A percentile compares a stretch with the other conserved stretches of the same genome.
Conservation (phyloP, 2,113 vertebrate species). For the Mormyrus iriodes region DNA sequence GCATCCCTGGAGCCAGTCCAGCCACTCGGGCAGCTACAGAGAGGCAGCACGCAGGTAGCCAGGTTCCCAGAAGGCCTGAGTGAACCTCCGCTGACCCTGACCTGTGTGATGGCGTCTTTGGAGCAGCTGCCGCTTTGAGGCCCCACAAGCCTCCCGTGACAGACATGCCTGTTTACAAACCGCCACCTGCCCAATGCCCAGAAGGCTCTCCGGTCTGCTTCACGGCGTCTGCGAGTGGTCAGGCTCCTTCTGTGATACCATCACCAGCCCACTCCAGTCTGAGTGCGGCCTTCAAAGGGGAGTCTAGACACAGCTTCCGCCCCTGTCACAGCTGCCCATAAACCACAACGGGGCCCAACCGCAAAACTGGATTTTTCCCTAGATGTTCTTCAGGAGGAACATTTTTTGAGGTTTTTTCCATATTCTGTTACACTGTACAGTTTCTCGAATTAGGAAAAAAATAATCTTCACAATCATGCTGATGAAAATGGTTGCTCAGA, state of each 20-base stretch:
- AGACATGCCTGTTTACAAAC: conserved; percentile 49
- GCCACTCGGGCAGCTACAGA: not conserved
- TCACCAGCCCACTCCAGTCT: conserved; percentile 17
- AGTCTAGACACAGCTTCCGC: conserved; percentile 37
- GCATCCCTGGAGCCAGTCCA: no score
- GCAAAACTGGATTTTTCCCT: conserved; percentile 18
- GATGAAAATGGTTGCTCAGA: not conserved
- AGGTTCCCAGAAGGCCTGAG: not conserved
- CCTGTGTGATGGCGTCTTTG: conserved; percentile 49
- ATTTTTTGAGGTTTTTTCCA: not conserved
- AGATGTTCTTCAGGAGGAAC: not conserved
- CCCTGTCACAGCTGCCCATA: not conserved
- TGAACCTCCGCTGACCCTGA: not conserved
- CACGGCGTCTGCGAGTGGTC: conserved; percentile 25
- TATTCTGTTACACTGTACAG: not conserved
- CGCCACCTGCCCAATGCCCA: conserved; percentile 44
- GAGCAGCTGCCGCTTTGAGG: conserved; percentile 59
- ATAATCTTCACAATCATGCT: not conserved
- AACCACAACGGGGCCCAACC: conserved; percentile 27
- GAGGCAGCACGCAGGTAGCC: not conserved
- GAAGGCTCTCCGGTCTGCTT: conserved; percentile 46
- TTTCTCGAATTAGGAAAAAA: not conserved
- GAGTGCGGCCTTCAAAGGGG: conserved; percentile 25
- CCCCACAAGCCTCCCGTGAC: conserved; percentile 56
- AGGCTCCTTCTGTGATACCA: conserved; percentile 40